Evolutionary conservation across 2,797 vertebrate species (phyloP).

Genomic region (Mallotus villosus): DNA sequence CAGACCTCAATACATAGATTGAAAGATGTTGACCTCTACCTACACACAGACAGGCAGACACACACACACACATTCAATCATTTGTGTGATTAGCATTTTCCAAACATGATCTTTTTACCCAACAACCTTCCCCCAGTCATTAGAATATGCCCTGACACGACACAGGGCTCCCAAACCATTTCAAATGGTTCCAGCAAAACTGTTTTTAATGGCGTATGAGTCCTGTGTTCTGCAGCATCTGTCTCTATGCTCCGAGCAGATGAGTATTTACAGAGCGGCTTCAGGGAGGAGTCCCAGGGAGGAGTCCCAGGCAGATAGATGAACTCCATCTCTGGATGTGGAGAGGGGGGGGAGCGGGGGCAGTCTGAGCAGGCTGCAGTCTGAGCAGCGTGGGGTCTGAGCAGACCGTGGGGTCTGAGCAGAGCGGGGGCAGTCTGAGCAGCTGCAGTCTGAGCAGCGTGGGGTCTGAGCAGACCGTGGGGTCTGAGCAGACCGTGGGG

Average conservation of each 20-base stretch:
- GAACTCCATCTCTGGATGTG: no score
- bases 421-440: no score
- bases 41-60: neutral
- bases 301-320: neutral
- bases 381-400: no score
- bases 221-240: slow-evolving; percentile 38
- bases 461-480: no score
- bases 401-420: no score
- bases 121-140: neutral
- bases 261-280: slow-evolving; percentile 43
- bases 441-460: no score
- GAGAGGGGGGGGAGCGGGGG: no score
- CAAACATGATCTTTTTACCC: neutral
- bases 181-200: slow-evolving; percentile 24
- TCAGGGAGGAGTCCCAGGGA: no score
- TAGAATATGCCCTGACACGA: no score
- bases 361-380: no score
- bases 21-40: slow-evolving; percentile 7
- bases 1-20: neutral
- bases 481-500: no score
- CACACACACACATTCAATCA: neutral
- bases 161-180: neutral
- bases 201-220: slow-evolving; percentile 28
- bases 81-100: neutral
- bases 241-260: slow-evolving; percentile 21